Percentiles rank a stretch among this genome's conserved stretches.
phyloP scores from a whole-genome alignment of 2,113 vertebrate species.

The Sturnira hondurensis region DNA sequence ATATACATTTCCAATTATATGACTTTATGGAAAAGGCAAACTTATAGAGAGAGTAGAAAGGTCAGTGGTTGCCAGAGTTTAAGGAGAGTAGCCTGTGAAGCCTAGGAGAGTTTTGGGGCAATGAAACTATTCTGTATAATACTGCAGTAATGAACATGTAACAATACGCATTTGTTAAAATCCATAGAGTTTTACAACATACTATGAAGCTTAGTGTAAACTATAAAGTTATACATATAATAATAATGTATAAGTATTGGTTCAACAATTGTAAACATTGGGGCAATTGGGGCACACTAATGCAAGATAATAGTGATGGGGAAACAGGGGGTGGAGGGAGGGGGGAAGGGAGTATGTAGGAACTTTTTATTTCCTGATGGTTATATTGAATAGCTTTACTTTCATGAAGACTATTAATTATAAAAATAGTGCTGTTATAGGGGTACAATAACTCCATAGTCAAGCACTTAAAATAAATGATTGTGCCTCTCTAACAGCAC shows the following conservation, averaged over 20 bases:
- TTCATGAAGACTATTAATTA: background rate
- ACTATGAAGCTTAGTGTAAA: background rate
- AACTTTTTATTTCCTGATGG: background rate
- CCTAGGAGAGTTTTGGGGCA: background rate
- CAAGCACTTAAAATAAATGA: background rate
- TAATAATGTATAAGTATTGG: background rate
- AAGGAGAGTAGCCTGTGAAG: background rate
- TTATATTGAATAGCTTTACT: background rate
- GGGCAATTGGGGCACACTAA: background rate
- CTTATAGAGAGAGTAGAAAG: background rate
- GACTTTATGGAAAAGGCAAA: background rate
- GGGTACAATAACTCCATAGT: background rate
- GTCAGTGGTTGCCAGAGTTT: background rate
- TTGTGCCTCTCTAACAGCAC: background rate
- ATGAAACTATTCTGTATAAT: background rate
- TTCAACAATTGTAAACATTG: background rate
- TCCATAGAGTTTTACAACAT: background rate
- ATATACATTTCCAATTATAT: background rate
- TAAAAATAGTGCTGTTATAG: background rate
- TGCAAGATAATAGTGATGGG: background rate
- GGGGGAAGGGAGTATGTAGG: fast-evolving
- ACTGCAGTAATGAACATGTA: background rate
- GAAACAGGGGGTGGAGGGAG: fast-evolving
- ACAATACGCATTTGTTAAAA: background rate
- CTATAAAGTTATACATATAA: background rate